Evolutionary conservation across 2,113 vertebrate genomes (phyloP), one percentile per base, ranked within the genome.

Genomic region (Chlorocebus sabaeus): DNA sequence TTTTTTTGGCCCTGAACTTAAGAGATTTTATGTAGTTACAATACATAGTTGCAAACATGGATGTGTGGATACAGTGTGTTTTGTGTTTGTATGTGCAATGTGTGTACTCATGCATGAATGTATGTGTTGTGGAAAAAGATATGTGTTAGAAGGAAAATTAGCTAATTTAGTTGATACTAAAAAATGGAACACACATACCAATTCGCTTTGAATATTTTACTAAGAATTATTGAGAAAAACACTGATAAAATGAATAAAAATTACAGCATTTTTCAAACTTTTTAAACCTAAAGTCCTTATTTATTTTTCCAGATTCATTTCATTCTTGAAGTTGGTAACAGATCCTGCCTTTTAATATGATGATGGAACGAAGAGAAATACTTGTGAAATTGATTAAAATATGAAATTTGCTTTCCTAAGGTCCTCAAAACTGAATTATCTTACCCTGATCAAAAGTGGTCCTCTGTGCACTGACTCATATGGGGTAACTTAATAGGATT

Each of bases 401-500:
- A 11, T 32, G 55, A 88, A 81, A 90, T 95, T 95, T 97, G 10
- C n/a, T 80, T 35, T 88, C 32, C 18, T 50, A 64, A 92, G 25
- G 0, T 83, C 45, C 57, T 89, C 14, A 67, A 88, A 86, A 98
- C 79, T 90, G 30, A 92, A 30, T 81, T 89, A 80, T 76, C 70
- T 8, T 95, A 40, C 14, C 1, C 76, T 81, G 18, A 82, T 73
- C 93, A 90, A 86, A 93, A 93, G n/a, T 38, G 18, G 17, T 72
- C 48, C 27, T 92, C 17, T 87, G 38, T 32, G 22, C 32, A 84
- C 64, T 94, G 22, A 81, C n/a, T 90, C 40, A 64, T 48, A 48
- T 67, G 76, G 17, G 48, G 13, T 76, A 96, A 82, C 75, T 90
- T 80, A 95, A 94, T 38, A 57, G 32, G 4, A 94, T 79, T 93